Evolutionary conservation across 2,797 vertebrate genomes (phyloP).

Genomic region (Loris lydekkerianus): DNA sequence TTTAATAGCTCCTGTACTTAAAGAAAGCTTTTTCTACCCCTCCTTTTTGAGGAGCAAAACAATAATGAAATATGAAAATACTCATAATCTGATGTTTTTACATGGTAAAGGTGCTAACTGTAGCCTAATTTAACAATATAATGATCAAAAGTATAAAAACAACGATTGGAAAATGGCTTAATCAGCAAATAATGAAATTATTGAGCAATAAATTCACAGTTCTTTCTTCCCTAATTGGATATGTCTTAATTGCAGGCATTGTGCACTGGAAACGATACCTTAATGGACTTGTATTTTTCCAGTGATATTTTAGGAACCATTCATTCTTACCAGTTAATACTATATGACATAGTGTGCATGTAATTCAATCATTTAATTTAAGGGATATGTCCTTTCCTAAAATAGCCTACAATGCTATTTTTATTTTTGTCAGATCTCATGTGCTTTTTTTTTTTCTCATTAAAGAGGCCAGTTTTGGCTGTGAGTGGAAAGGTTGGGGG

Average conservation of each 20-base stretch:
- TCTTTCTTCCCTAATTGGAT: conserved; percentile 59
- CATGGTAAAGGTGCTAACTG: conserved; percentile 10
- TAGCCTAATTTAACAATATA: conserved; percentile 46
- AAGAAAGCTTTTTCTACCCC: background rate
- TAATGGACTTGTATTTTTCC: conserved; percentile 54
- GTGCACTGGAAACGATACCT: conserved; percentile 55
- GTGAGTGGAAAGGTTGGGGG: background rate
- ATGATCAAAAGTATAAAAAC: conserved; percentile 52
- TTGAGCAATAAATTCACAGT: conserved; percentile 58
- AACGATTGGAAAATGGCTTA: conserved; percentile 68
- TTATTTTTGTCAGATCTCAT: background rate
- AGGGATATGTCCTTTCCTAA: conserved; percentile 34
- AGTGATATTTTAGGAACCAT: conserved; percentile 58
- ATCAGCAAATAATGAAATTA: conserved; percentile 67
- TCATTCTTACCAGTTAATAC: conserved; percentile 33
- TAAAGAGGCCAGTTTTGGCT: background rate
- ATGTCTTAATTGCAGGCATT: conserved; percentile 69
- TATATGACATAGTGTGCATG: background rate
- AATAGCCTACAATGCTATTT: background rate
- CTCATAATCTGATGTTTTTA: conserved; percentile 12
- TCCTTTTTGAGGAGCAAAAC: conserved; percentile 33
- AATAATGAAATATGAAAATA: background rate
- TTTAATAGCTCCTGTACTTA: background rate
- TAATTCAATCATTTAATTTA: conserved; percentile 53
- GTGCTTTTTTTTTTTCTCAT: background rate